These are phyloP conservation scores for Ganaspis brasiliensis DNA, from an alignment of 2,888 invertebrate species.

Conservation along the genomic window DNA sequence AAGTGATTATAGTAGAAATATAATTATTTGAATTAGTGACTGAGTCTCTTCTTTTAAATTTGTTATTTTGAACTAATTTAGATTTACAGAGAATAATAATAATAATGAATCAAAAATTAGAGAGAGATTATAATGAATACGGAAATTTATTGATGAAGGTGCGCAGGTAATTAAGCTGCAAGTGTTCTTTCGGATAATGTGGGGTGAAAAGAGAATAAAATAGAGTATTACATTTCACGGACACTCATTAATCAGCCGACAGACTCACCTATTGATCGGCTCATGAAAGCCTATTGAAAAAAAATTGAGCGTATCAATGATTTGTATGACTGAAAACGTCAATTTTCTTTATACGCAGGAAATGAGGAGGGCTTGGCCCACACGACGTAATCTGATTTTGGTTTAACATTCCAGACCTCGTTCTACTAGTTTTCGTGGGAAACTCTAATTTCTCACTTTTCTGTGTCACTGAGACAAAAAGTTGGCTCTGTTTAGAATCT, in stretches of 20 bases:
- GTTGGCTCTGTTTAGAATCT: too few relatives aligned
- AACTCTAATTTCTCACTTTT: conserved; percentile 1
- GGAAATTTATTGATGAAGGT: too few relatives aligned
- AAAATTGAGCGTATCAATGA: conserved; percentile 41
- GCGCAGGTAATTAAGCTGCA: neutral
- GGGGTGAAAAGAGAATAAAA: conserved; percentile 2
- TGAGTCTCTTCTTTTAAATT: too few relatives aligned
- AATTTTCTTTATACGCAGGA: conserved; percentile 67
- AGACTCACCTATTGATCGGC: conserved; percentile 32
- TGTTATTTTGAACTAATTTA: too few relatives aligned
- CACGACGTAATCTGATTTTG: conserved; percentile 59
- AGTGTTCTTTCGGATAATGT: neutral
- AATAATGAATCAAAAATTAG: too few relatives aligned
- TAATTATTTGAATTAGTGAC: too few relatives aligned
- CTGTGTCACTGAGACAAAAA: neutral
- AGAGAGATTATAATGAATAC: too few relatives aligned
- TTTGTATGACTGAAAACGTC: conserved; percentile 59
- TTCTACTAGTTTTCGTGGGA: conserved; percentile 24
- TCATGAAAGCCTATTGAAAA: conserved; percentile 44
- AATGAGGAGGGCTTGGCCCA: conserved; percentile 69
- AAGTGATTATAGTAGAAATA: too few relatives aligned
- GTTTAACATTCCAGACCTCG: conserved; percentile 48
- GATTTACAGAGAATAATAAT: too few relatives aligned
- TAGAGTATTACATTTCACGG: conserved; percentile 28
- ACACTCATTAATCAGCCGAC: conserved; percentile 36